Conservation (phyloP, 2,113 vertebrate genomes). For the Mionectes macconnelli region DNA sequence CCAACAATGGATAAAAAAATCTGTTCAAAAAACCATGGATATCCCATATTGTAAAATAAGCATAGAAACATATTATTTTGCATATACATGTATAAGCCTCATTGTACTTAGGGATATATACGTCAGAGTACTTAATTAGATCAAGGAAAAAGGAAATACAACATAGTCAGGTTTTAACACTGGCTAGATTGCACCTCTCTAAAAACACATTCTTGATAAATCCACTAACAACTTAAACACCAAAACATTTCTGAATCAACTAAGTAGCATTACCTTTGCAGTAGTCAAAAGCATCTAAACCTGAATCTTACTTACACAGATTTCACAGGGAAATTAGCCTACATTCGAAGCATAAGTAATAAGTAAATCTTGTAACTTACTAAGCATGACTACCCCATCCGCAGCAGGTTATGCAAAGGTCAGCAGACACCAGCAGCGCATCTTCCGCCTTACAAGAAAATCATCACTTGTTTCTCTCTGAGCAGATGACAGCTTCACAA, state of each 20-base stretch:
- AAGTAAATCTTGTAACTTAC: background rate
- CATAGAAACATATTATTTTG: background rate
- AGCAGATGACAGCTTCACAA: background rate
- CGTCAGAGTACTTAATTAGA: background rate
- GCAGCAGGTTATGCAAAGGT: background rate
- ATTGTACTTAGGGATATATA: background rate
- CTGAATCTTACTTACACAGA: background rate
- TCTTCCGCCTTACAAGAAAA: background rate
- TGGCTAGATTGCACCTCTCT: background rate
- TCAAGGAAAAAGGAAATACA: background rate
- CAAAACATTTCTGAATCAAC: background rate
- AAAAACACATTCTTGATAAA: background rate
- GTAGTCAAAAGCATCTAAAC: background rate
- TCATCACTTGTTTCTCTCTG: background rate
- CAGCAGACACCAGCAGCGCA: background rate
- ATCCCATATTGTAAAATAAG: background rate
- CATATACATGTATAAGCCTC: background rate
- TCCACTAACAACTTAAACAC: background rate
- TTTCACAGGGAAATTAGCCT: slow-evolving; percentile 18
- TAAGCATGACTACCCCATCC: background rate
- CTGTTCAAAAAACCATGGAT: background rate
- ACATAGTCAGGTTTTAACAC: background rate
- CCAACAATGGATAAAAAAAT: background rate
- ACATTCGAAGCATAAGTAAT: slow-evolving; percentile 36
- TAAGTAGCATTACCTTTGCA: background rate